Base-by-base conservation (phyloP, 1,140 invertebrate genomes). In the Chironomus striatipennis region DNA sequence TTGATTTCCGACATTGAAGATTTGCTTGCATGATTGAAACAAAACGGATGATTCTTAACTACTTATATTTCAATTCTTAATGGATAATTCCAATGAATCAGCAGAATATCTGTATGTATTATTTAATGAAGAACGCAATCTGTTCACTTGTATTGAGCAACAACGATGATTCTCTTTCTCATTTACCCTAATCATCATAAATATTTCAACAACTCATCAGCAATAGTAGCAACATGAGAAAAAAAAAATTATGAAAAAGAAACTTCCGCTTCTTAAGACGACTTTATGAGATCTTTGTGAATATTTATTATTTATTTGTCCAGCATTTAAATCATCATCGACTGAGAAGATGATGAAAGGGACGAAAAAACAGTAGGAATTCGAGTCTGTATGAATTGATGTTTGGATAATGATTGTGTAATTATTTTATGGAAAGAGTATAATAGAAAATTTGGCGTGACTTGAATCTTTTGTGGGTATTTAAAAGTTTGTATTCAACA, bases 21-120 rank as follows among this genome's bases (percentile, higher is more conserved):
- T 57, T n/a, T 57, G 47, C 47, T n/a, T 57, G 47, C 24, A 57
- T 57, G 47, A 57, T 57, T 57, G 47, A 57, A 57, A 57, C 47
- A 57, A 57, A 34, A 57, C n/a, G 47, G 47, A 57, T 57, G 12
- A 34, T 34, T 34, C 47, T 57, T 57, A 57, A 57, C 24, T 34
- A 34, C 24, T 34, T 34, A 34, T 34, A 34, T 34, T 34, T 34
- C 24, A 15, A n/a, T 57, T 57, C n/a, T 57, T 57, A n/a, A n/a
- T 57, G 47, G 47, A 57, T 57, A 57, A 57, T 57, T 57, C 12
- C 47, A 57, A 57, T 57, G 47, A 57, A 57, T 57, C 47, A 57
- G 47, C 47, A 57, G 47, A 57, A 57, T n/a, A 57, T 57, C 12
- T 57, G n/a, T n/a, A 57, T 57, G 47, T 34, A 34, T 34, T 34